These are phyloP conservation scores for Andricus quercusramuli DNA, from an alignment of 2,888 invertebrate genomes.

Conservation along the genomic window DNA sequence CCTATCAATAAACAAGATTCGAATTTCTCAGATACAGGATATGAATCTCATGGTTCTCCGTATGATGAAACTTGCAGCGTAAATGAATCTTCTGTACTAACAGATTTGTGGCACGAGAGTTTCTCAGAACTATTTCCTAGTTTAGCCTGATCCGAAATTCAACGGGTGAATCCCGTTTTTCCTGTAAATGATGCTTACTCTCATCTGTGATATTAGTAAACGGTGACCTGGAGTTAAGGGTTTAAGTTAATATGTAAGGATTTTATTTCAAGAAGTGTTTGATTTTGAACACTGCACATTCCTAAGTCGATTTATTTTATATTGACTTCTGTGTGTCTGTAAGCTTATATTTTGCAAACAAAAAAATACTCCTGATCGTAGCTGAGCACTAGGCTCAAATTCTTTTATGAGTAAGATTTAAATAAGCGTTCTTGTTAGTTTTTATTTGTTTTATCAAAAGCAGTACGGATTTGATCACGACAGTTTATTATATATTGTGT, in stretches of 20 bases:
- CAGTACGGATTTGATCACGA: not conserved
- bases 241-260: not conserved
- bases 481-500: not conserved
- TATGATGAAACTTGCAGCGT: conserved; percentile 52
- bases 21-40: conserved; percentile 82
- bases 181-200: not conserved
- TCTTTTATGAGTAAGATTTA: not conserved
- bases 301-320: not conserved
- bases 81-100: conserved; percentile 72
- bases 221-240: not conserved
- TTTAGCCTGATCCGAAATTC: conserved; percentile 77
- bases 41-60: conserved; percentile 85
- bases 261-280: not conserved
- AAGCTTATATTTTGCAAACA: not conserved
- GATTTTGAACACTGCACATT: not conserved
- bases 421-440: not conserved
- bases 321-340: not conserved
- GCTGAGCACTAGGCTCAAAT: not conserved
- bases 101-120: conserved; percentile 87
- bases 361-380: not conserved
- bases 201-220: conserved; percentile 9
- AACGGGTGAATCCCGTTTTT: not conserved
- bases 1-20: conserved; percentile 58
- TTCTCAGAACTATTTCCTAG: conserved; percentile 89
- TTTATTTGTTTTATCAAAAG: not conserved